A percentile compares a stretch with the other conserved stretches of the same genome.
phyloP scores from a whole-genome alignment of 2,888 invertebrate genomes.

The Diaphora mendica region DNA sequence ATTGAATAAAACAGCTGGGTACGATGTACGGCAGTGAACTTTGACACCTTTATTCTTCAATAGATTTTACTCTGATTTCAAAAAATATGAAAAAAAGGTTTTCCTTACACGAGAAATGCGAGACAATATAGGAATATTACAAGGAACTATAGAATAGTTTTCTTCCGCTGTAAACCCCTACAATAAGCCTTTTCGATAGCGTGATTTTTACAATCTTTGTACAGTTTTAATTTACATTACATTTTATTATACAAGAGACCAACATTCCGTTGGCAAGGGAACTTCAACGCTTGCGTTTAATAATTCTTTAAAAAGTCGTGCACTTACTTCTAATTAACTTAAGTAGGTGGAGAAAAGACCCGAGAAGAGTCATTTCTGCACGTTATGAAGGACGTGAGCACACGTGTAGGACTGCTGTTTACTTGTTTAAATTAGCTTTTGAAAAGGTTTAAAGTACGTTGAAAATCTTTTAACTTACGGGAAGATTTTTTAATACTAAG shows the following conservation, averaged over 20 bases:
- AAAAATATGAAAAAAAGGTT: slow-evolving; percentile 15
- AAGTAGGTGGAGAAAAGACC: slow-evolving; percentile 54
- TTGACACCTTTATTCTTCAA: slow-evolving; percentile 10
- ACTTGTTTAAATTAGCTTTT: slow-evolving; percentile 29
- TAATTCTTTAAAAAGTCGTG: slow-evolving; percentile 61
- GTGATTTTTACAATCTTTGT: neutral
- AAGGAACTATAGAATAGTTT: too few relatives aligned
- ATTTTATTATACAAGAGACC: slow-evolving; percentile 9
- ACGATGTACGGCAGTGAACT: slow-evolving; percentile 7
- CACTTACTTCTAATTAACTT: slow-evolving; percentile 74
- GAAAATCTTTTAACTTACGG: slow-evolving; percentile 9
- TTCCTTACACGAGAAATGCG: slow-evolving; percentile 9
- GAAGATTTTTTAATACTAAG: too few relatives aligned
- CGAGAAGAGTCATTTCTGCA: slow-evolving; percentile 60
- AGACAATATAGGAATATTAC: too few relatives aligned
- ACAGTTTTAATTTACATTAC: slow-evolving; percentile 12
- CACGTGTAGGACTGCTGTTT: slow-evolving; percentile 57
- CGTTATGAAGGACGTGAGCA: slow-evolving; percentile 72
- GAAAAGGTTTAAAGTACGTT: slow-evolving; percentile 20
- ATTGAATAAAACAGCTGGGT: slow-evolving; percentile 18
- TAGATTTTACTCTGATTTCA: slow-evolving; percentile 10
- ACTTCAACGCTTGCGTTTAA: slow-evolving; percentile 46
- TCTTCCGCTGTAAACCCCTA: neutral
- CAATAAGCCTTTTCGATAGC: neutral
- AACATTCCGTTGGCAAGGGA: slow-evolving; percentile 13